Base-by-base conservation (phyloP, 2,797 vertebrate species). In the Gambelia wislizenii region DNA sequence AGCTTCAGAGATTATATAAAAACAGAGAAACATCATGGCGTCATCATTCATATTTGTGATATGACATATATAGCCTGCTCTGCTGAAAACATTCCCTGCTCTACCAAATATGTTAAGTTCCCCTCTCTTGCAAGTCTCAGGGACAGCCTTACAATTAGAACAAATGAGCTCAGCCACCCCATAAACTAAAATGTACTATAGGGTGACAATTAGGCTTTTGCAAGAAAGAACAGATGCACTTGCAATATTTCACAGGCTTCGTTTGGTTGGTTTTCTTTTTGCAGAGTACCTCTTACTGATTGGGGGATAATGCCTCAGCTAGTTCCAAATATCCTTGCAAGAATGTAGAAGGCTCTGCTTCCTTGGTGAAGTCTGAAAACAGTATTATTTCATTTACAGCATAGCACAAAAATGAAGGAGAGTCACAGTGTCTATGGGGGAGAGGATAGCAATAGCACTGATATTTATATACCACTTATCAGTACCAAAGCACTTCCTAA, bases 281-380 rank as follows among this genome's bases (percentile, higher is more conserved):
- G 20, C 61, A 88, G 93, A 94, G 83, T 87, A 90, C 90, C 92
- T 95, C 91, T 96, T 92, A 92, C 90, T 92, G 92, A 93, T 89
- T 10, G 30, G 27, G 92, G 92, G 94, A 93, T 95, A 96, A 96
- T 92, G 83, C 86, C 91, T 93, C 87, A 47, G 91, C 92, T 94
- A 88, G 89, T 92, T 95, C 90, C 92, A 95, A 95, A 91, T 86
- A 72, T 30, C n/a, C 67, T 92, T 92, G 93, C 87, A 92, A 87
- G 87, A 90, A 93, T 77, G 79, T 81, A 94, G 88, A 90, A 92
- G 91, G 81, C 81, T 89, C 84, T 75, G 89, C 72, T 85, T 85
- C 88, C 67, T 91, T 84, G 56, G 80, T 78, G 39, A 54, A 83
- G 61, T 67, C 83, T 52, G 59, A 61, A 83, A 83, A n/a, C 54